phyloP scores from a whole-genome alignment of 35 echinoderm and acorn worm species.

The Strongylocentrotus purpuratus region DNA sequence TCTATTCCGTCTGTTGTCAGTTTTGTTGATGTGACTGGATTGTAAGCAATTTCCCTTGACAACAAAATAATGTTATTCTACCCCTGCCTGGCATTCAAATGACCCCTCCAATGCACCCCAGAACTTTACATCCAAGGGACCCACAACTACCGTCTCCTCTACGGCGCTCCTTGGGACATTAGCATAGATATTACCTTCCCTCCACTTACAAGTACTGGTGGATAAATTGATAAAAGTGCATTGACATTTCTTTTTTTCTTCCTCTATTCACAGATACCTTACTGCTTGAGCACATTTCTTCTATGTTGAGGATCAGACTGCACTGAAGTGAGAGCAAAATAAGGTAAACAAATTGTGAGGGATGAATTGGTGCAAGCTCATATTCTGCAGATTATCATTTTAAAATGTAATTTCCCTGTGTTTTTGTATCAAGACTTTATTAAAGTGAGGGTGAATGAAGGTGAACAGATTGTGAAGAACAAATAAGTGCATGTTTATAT shows the following conservation, averaged over 20 bases:
- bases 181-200: background rate
- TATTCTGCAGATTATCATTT: too few relatives aligned
- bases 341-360: conserved; percentile 8
- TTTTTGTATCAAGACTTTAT: background rate
- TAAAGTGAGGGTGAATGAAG: background rate
- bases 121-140: background rate
- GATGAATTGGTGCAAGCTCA: background rate
- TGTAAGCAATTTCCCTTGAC: background rate
- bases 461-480: background rate
- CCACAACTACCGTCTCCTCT: background rate
- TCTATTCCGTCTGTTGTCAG: too few relatives aligned
- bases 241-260: background rate
- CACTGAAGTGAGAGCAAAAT: background rate
- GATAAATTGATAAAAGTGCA: conserved; percentile 4
- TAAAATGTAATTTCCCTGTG: too few relatives aligned
- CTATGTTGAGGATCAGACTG: background rate
- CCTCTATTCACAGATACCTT: background rate
- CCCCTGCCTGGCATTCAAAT: background rate
- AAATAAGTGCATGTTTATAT: background rate
- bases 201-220: background rate
- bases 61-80: background rate
- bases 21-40: too few relatives aligned
- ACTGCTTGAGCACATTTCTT: background rate
- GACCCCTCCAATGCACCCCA: background rate
- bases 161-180: background rate